These are phyloP conservation scores for Schizopygopsis malacanthus DNA, from an alignment of 2,797 vertebrate species.

Conservation along the genomic window DNA sequence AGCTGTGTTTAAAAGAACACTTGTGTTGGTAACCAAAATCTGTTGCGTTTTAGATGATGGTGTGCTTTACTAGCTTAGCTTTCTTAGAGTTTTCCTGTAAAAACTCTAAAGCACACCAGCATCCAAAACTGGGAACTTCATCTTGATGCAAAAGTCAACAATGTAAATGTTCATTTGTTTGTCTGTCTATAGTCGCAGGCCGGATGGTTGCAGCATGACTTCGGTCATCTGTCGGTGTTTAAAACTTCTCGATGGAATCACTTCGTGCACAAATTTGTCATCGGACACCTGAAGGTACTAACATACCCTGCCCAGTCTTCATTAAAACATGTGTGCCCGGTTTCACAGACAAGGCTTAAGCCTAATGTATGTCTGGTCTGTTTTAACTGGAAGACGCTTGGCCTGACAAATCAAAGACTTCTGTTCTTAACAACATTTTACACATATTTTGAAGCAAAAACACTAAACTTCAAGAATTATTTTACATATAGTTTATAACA, in stretches of 20 bases:
- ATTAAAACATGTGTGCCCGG: background rate
- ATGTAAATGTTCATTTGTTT: slow-evolving; percentile 9
- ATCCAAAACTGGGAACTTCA: too few relatives aligned
- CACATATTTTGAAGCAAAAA: too few relatives aligned
- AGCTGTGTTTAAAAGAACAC: background rate
- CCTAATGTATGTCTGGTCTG: too few relatives aligned
- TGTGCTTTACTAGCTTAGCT: background rate
- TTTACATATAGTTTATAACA: too few relatives aligned
- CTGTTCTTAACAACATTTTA: too few relatives aligned
- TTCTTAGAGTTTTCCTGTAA: background rate
- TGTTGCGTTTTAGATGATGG: background rate
- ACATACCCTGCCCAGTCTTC: background rate
- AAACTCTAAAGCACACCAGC: too few relatives aligned
- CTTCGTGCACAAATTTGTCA: slow-evolving; percentile 88
- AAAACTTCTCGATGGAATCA: slow-evolving; percentile 91
- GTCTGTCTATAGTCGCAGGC: slow-evolving; percentile 83
- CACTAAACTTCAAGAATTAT: too few relatives aligned
- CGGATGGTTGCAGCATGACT: slow-evolving; percentile 84
- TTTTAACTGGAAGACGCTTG: too few relatives aligned
- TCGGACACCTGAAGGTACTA: slow-evolving; percentile 93
- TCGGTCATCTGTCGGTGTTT: slow-evolving; percentile 95
- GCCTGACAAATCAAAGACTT: too few relatives aligned
- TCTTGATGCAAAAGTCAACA: background rate
- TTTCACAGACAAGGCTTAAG: too few relatives aligned
- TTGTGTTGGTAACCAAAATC: background rate